These are phyloP conservation scores for Calosoma granatense DNA, from an alignment of 1,140 invertebrate genomes.

Conservation along the genomic window DNA sequence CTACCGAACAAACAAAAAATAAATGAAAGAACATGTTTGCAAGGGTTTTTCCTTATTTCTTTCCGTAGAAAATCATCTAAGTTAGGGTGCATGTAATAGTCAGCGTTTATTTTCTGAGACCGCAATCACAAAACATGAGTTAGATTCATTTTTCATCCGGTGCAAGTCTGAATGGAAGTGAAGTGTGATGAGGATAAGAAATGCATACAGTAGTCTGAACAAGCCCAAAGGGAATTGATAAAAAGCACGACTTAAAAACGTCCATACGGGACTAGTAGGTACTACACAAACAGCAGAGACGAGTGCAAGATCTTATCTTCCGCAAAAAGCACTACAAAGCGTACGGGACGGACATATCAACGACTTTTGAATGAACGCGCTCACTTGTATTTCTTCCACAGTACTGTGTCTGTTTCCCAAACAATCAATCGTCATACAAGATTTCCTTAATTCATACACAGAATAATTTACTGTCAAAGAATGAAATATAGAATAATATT, in stretches of 20 bases:
- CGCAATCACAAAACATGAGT: not conserved
- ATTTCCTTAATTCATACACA: too few species aligned
- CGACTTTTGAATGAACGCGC: not conserved
- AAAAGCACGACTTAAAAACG: not conserved
- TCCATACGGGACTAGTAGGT: not conserved
- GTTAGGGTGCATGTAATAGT: too few species aligned
- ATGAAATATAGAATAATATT: too few species aligned
- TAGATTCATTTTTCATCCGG: not conserved
- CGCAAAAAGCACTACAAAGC: not conserved
- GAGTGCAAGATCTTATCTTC: not conserved
- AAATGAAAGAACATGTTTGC: too few species aligned
- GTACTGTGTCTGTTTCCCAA: too few species aligned
- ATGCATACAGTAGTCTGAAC: not conserved
- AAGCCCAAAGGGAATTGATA: slow-evolving; percentile 5
- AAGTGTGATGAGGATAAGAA: not conserved
- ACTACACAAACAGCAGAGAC: not conserved
- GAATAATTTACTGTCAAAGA: too few species aligned
- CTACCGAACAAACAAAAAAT: too few species aligned
- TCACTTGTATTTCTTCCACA: too few species aligned
- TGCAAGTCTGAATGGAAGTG: not conserved
- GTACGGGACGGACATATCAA: not conserved
- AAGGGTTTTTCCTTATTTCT: too few species aligned
- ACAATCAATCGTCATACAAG: too few species aligned
- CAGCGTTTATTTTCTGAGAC: too few species aligned
- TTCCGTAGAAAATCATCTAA: too few species aligned